phyloP scores from a whole-genome alignment of 2,797 vertebrate genomes.

The Mormyrops attenuatus region DNA sequence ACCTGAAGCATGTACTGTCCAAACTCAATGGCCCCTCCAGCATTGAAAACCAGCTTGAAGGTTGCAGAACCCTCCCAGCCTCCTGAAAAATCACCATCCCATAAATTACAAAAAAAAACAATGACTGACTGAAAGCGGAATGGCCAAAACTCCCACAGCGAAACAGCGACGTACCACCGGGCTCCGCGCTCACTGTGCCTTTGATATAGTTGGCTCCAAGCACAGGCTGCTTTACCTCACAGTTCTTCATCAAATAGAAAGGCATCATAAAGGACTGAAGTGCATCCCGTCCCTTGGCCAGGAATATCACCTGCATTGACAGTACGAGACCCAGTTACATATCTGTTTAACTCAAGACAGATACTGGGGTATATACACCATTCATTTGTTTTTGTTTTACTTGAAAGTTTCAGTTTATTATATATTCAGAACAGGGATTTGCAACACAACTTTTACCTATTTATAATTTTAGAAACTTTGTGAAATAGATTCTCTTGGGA shows the following conservation, averaged over 20 bases:
- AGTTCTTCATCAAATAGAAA: constrained; percentile 92
- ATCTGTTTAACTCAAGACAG: neutral
- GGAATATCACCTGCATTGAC: constrained; percentile 78
- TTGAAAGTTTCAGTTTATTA: neutral
- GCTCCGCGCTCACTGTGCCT: constrained; percentile 77
- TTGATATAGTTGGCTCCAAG: constrained; percentile 95
- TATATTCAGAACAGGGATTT: neutral
- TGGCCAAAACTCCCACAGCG: neutral
- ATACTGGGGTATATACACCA: neutral
- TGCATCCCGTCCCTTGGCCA: constrained; percentile 81
- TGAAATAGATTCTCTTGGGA: neutral
- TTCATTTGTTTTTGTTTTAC: neutral
- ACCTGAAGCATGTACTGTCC: constrained; percentile 91
- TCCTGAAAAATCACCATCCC: constrained; percentile 56
- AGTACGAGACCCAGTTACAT: neutral
- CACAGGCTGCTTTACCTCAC: constrained; percentile 93
- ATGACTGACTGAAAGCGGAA: neutral
- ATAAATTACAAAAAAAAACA: neutral
- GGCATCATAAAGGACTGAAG: constrained; percentile 97
- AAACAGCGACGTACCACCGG: constrained; percentile 66
- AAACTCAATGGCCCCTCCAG: constrained; percentile 94
- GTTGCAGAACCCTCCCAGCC: constrained; percentile 86
- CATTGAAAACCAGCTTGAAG: constrained; percentile 79
- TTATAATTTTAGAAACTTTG: neutral
- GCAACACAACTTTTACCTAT: neutral